Evolutionary conservation across 2,113 vertebrate species (phyloP).

Genomic region (Nothobranchius kuhntae): DNA sequence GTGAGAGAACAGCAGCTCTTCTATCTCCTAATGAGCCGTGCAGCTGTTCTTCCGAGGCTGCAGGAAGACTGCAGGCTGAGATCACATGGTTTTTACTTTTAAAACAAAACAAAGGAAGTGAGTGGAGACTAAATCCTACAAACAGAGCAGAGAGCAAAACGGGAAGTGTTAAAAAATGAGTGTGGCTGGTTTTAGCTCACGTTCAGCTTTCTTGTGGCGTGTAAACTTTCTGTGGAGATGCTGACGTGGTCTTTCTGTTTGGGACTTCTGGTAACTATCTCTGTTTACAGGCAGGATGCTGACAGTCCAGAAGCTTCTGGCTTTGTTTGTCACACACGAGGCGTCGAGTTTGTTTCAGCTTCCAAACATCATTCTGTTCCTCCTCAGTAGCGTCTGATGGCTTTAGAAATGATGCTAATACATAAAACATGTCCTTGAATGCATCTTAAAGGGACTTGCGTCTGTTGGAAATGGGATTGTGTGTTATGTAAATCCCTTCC

Average conservation of each 20-base stretch:
- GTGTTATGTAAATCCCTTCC: too few relatives aligned
- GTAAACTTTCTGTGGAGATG: too few relatives aligned
- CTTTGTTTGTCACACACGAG: not conserved
- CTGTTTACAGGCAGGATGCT: not conserved
- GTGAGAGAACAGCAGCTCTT: slow-evolving; percentile 56
- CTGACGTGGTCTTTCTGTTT: too few relatives aligned
- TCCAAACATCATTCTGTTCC: too few relatives aligned
- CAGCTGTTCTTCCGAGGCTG: slow-evolving; percentile 64
- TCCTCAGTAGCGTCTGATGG: too few relatives aligned
- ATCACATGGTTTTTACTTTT: slow-evolving; percentile 22
- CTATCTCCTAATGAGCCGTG: slow-evolving; percentile 52
- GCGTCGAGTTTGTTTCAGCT: not conserved
- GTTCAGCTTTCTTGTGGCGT: too few relatives aligned
- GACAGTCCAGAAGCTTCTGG: not conserved
- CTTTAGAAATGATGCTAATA: too few relatives aligned
- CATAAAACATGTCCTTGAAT: too few relatives aligned
- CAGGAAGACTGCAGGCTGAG: slow-evolving; percentile 17
- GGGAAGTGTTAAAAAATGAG: slow-evolving; percentile 55
- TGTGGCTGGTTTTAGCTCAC: too few relatives aligned
- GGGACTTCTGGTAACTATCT: too few relatives aligned
- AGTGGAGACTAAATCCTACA: slow-evolving; percentile 48
- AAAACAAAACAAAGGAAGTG: slow-evolving; percentile 61
- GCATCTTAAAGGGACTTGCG: too few relatives aligned
- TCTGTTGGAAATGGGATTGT: too few relatives aligned
- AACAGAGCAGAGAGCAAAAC: slow-evolving; percentile 60